Evolutionary conservation across 2,888 invertebrate genomes (phyloP).

Genomic region (Tupiocoris notatus): DNA sequence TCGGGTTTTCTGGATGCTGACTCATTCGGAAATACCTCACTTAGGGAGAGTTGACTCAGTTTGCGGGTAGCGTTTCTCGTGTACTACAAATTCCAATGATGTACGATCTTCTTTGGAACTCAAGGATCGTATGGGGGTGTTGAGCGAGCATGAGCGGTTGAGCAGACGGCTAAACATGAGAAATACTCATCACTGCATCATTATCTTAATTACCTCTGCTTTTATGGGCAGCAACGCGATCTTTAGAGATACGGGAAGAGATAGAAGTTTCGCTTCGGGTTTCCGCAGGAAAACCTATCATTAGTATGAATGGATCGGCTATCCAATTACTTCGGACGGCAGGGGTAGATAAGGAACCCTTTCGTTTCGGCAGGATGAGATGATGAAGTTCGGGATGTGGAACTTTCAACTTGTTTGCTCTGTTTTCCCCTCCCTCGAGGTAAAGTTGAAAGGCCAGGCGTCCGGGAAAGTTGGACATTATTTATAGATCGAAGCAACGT

Average conservation of each 20-base stretch:
- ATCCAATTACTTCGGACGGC: constrained; percentile 13
- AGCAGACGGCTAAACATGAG: neutral
- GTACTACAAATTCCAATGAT: too few species aligned
- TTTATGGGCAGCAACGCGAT: constrained; percentile 18
- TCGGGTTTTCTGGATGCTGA: too few species aligned
- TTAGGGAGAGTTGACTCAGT: too few species aligned
- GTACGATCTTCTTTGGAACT: neutral
- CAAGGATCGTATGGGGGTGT: neutral
- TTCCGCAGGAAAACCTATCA: constrained; percentile 13
- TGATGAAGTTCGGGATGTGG: neutral
- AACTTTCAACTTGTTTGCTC: neutral
- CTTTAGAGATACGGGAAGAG: neutral
- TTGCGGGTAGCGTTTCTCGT: too few species aligned
- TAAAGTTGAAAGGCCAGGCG: too few species aligned
- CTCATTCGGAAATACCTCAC: too few species aligned
- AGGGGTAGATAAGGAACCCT: neutral
- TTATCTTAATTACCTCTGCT: constrained; percentile 17
- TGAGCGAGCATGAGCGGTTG: neutral
- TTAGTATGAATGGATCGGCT: constrained; percentile 26
- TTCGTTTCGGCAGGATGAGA: neutral
- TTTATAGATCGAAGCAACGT: too few species aligned
- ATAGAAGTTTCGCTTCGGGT: neutral
- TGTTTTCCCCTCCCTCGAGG: neutral
- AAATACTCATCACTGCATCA: constrained; percentile 6
- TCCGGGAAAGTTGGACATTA: too few species aligned